Evolutionary conservation across 2,888 invertebrate genomes (phyloP), one percentile per base, ranked within the genome.

Genomic region (Lycocerus yunnanus): DNA sequence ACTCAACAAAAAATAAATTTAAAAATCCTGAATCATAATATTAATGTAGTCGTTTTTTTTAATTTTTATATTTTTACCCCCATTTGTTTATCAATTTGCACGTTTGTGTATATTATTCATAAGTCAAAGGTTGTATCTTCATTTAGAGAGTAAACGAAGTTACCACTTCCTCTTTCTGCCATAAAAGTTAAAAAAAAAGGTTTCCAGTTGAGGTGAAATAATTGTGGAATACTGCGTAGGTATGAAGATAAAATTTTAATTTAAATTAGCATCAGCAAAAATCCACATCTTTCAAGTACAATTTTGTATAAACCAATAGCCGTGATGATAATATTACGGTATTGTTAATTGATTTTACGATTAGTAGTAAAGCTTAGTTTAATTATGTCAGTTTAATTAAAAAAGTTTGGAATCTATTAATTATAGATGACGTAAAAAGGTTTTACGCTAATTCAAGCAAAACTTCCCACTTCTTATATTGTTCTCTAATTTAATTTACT

Each of bases 401-500:
- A 43, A 43, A 43, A 43, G 13, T 43, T 43, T 43, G 43, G 43
- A 43, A 43, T 43, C 43, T 43, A 43, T 43, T 43, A 43, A 43
- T 43, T 43, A 43, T 43, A 43, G 43, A 43, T 43, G 43, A 43
- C 43, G 43, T 43, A 43, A 43, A n/a, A 43, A 43, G 43, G n/a
- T 43, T 43, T 43, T 43, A 43, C 43, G 43, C 43, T 43, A 43
- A 43, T n/a, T 43, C 43, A 43, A 43, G 43, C 43, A 43, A 43
- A 43, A 43, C 43, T 43, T 43, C 43, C 43, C 13, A 63, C 61
- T 63, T 63, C 20, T 63, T 71, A 66, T 71, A 65, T 68, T 68
- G 72, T 68, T 58, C 20, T 72, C 43, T n/a, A 21, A 68, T 67
- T 27, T 69, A 43, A 59, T 61, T 69, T 69, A 67, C 18, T 66